A percentile compares a stretch with the other conserved stretches of the same genome.
These are phyloP conservation scores for Drosophila oshimai DNA, from an alignment of 1,140 invertebrate genomes.

Conservation along the genomic window DNA sequence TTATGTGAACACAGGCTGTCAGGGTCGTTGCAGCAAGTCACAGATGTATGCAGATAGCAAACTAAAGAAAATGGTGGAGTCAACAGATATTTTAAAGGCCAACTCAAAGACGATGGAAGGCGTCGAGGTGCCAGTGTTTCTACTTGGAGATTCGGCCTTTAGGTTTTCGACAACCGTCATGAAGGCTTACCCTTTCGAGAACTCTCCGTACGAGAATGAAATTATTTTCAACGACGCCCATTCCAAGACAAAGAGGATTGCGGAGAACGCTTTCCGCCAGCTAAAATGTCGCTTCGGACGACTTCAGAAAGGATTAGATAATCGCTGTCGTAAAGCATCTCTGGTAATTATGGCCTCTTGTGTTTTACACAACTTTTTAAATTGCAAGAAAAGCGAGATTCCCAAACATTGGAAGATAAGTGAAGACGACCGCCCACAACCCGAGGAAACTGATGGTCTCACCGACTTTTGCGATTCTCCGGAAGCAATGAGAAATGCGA, in stretches of 20 bases:
- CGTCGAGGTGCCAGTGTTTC: background rate
- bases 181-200: background rate
- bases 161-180: background rate
- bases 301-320: background rate
- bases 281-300: background rate
- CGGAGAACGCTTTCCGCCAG: background rate
- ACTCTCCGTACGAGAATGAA: background rate
- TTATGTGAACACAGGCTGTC: background rate
- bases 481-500: background rate
- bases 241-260: background rate
- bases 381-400: background rate
- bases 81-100: background rate
- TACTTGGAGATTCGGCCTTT: background rate
- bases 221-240: background rate
- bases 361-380: background rate
- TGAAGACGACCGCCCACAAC: background rate
- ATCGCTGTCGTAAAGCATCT: background rate
- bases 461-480: background rate
- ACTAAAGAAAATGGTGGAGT: background rate
- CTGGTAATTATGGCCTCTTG: background rate
- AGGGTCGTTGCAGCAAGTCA: background rate
- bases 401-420: background rate
- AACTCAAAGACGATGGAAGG: background rate
- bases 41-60: background rate
- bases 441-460: background rate